Conservation (phyloP, 2,797 vertebrate species). For the Limosa lapponica region DNA sequence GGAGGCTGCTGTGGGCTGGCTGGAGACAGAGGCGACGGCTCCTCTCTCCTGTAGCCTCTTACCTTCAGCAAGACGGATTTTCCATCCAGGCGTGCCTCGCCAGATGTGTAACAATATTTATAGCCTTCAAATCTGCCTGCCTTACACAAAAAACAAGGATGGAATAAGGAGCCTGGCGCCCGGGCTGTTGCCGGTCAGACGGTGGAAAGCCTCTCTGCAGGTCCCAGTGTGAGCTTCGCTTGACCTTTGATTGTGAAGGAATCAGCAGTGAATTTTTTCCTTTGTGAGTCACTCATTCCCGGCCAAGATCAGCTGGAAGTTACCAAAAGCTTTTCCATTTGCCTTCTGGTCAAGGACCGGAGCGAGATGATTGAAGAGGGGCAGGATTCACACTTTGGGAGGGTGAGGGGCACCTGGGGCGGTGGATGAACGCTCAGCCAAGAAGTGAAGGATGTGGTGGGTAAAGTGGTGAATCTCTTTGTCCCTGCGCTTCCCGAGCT, state of each 20-base stretch:
- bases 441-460: neutral
- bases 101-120: neutral
- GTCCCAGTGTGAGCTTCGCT: neutral
- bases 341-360: neutral
- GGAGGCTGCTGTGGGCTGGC: neutral
- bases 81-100: neutral
- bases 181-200: rapidly evolving
- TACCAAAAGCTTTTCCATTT: conserved; percentile 39
- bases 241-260: conserved; percentile 24
- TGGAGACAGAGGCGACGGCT: neutral
- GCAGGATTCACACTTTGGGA: neutral
- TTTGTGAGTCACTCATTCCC: conserved; percentile 34
- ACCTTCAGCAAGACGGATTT: neutral
- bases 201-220: neutral
- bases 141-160: neutral
- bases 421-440: neutral
- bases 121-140: neutral
- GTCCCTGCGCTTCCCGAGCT: rapidly evolving
- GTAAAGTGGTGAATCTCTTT: neutral
- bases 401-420: neutral
- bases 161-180: neutral
- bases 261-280: conserved; percentile 22
- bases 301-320: conserved; percentile 44
- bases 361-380: neutral
- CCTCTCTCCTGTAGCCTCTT: neutral